A percentile compares a stretch with the other conserved stretches of the same genome.
phyloP scores from a whole-genome alignment of 2,113 vertebrate species.

The Myrmophylax atrothorax region DNA sequence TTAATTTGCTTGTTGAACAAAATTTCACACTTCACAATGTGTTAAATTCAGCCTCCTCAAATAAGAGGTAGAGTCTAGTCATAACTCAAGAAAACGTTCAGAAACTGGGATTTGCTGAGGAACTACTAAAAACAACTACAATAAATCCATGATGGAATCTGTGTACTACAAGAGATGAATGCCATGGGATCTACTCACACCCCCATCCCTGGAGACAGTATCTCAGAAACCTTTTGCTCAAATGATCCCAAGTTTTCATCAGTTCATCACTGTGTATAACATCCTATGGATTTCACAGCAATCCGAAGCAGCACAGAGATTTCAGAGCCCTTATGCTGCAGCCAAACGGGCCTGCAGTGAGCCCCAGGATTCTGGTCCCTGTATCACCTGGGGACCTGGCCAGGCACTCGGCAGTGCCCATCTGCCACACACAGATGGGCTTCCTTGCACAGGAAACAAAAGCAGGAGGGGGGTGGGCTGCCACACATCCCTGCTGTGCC shows the following conservation, averaged over 20 bases:
- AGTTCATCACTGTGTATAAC: neutral
- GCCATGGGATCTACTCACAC: neutral
- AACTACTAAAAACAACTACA: neutral
- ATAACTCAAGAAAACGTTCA: neutral
- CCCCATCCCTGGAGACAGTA: neutral
- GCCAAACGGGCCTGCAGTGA: neutral
- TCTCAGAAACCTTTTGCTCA: neutral
- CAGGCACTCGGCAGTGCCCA: slow-evolving; percentile 39
- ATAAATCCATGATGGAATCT: neutral
- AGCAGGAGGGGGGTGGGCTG: slow-evolving; percentile 5
- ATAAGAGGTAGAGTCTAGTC: neutral
- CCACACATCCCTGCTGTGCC: slow-evolving; percentile 4
- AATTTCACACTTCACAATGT: neutral
- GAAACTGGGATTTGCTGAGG: neutral
- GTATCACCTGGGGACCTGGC: slow-evolving; percentile 38
- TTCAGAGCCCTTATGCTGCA: neutral
- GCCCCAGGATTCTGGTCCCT: slow-evolving; percentile 21
- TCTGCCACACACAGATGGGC: slow-evolving; percentile 60
- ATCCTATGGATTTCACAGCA: neutral
- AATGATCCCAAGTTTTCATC: neutral
- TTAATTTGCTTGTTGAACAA: neutral
- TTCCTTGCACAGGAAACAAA: slow-evolving; percentile 42
- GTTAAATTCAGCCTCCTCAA: neutral
- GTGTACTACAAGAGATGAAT: neutral
- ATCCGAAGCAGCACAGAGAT: neutral